Conservation (phyloP, 2,113 vertebrate species). For the Lophius piscatorius region DNA sequence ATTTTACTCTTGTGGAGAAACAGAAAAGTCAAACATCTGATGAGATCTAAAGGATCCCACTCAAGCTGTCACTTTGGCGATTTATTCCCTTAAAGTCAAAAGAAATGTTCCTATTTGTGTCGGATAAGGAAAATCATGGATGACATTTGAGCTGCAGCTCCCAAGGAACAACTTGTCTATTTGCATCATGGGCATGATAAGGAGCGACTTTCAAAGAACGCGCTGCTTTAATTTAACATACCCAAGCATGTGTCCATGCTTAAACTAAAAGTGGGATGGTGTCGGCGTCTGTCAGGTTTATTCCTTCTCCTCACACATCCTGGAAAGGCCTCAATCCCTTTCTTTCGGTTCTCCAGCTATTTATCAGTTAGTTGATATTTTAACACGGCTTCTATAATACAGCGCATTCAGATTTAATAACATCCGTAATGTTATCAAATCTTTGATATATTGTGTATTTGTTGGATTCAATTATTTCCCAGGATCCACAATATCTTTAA, state of each 20-base stretch:
- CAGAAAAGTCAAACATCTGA: slow-evolving; percentile 41
- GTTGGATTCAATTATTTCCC: too few relatives aligned
- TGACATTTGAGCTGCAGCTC: slow-evolving; percentile 59
- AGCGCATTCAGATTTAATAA: slow-evolving; percentile 33
- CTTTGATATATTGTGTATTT: neutral
- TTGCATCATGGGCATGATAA: slow-evolving; percentile 51
- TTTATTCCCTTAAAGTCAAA: slow-evolving; percentile 58
- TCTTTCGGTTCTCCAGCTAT: neutral
- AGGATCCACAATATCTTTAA: too few relatives aligned
- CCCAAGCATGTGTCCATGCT: slow-evolving; percentile 36
- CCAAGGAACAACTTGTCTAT: slow-evolving; percentile 59
- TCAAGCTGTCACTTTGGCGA: slow-evolving; percentile 54
- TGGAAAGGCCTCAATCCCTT: slow-evolving; percentile 22
- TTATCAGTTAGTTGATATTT: slow-evolving; percentile 23
- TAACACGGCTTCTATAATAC: slow-evolving; percentile 25
- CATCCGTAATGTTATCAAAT: neutral
- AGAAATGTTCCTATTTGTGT: slow-evolving; percentile 60
- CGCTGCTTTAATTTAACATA: slow-evolving; percentile 59
- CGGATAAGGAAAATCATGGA: slow-evolving; percentile 43
- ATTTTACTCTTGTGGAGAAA: slow-evolving; percentile 28
- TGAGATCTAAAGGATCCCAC: slow-evolving; percentile 50
- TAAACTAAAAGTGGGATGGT: slow-evolving; percentile 18
- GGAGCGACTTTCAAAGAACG: slow-evolving; percentile 45
- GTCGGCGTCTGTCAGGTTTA: slow-evolving; percentile 34
- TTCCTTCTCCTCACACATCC: slow-evolving; percentile 19